Evolutionary conservation across 2,113 vertebrate species (phyloP).

Genomic region (Fulica atra): DNA sequence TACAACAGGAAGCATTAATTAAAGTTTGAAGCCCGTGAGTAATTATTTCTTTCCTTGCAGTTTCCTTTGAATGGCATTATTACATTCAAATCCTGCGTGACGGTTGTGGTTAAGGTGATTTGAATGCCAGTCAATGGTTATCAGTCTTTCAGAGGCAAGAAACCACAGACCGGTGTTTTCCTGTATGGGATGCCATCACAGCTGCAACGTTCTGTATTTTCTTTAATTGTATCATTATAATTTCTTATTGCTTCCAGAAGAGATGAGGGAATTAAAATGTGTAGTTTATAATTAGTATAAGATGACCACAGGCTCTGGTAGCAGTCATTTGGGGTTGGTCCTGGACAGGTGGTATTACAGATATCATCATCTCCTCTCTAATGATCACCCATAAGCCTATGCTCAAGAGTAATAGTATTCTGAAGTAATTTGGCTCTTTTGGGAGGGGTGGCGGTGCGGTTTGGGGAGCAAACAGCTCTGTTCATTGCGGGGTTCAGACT

Average conservation of each 20-base stretch:
- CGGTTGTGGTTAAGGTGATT: neutral
- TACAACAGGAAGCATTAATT: slow-evolving; percentile 39
- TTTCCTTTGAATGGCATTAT: neutral
- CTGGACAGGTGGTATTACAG: neutral
- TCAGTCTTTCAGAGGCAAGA: neutral
- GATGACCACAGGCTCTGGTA: neutral
- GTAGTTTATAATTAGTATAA: neutral
- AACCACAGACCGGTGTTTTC: neutral
- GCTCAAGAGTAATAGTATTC: neutral
- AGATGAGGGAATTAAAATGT: neutral
- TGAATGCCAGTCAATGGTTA: neutral
- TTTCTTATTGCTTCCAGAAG: neutral
- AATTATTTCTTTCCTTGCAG: neutral
- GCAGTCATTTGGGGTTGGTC: neutral
- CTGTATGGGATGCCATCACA: neutral
- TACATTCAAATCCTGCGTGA: neutral
- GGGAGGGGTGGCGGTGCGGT: neutral
- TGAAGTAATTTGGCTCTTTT: neutral
- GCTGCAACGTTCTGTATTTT: neutral
- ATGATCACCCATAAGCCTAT: neutral
- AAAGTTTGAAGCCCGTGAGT: slow-evolving; percentile 10
- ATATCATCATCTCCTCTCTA: neutral
- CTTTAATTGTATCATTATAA: neutral
- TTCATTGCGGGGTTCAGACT: neutral
- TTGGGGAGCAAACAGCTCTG: neutral